A percentile compares a stretch with the other conserved stretches of the same genome.
Evolutionary conservation across 2,888 invertebrate genomes (phyloP).

Genomic region (Chironomus tentans): DNA sequence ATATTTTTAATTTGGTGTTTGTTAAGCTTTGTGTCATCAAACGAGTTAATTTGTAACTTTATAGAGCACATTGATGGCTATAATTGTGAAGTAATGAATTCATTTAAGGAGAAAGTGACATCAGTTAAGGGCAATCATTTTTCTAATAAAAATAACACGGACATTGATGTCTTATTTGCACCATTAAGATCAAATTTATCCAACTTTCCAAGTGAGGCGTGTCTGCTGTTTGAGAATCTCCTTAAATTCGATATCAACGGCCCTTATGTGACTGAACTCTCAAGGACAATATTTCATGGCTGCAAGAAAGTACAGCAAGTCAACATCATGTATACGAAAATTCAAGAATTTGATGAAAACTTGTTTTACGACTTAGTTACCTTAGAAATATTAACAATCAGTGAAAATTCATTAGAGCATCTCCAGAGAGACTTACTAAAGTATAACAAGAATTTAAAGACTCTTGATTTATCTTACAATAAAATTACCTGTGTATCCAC

Average conservation of each 20-base stretch:
- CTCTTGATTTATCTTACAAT: background rate
- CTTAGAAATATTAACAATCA: background rate
- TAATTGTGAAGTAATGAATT: background rate
- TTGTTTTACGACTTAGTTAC: background rate
- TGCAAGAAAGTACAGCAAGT: background rate
- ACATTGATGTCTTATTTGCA: background rate
- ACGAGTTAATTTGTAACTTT: background rate
- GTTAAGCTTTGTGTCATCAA: no score
- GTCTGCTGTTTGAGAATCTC: background rate
- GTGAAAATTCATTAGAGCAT: background rate
- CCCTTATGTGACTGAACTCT: background rate
- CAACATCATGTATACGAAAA: background rate
- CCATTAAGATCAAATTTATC: background rate
- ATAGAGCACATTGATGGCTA: background rate
- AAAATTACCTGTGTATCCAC: background rate
- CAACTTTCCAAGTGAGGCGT: background rate
- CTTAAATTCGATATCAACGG: background rate
- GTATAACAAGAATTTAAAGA: background rate
- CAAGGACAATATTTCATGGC: background rate
- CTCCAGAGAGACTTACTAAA: background rate
- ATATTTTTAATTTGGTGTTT: no score
- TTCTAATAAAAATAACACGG: background rate
- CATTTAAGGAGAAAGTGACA: background rate
- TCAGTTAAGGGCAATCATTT: background rate
- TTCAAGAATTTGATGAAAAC: background rate